Conservation (phyloP, 2,797 vertebrate species). For the Sebastes alutus region DNA sequence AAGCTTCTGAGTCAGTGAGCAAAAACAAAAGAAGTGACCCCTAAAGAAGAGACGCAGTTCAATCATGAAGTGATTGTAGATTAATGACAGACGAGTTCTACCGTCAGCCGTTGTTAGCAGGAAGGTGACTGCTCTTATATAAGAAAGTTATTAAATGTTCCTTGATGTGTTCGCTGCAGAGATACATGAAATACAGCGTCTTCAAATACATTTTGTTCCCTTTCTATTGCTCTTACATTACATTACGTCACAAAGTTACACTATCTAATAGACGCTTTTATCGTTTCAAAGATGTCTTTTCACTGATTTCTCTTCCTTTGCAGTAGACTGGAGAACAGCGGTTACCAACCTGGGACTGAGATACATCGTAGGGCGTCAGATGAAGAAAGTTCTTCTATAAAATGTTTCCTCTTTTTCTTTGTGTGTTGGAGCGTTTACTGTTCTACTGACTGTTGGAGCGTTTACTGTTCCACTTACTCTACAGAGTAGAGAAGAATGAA, state of each 20-base stretch:
- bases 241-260: not conserved
- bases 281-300: not conserved
- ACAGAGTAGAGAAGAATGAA: not conserved
- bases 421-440: too few relatives aligned
- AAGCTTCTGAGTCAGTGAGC: not conserved
- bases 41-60: not conserved
- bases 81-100: not conserved
- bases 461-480: too few relatives aligned
- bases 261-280: not conserved
- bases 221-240: not conserved
- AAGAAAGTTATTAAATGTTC: not conserved
- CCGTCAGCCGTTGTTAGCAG: not conserved
- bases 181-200: not conserved
- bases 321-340: not conserved
- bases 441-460: too few relatives aligned
- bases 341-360: not conserved
- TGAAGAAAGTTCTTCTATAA: not conserved
- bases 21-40: not conserved
- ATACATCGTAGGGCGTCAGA: not conserved
- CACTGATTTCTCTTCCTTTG: not conserved
- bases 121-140: not conserved
- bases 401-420: not conserved
- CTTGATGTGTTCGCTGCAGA: not conserved
- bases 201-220: not conserved
- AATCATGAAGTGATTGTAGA: not conserved